Conservation (phyloP, 2,797 vertebrate genomes). For the Jordanella pulchra region DNA sequence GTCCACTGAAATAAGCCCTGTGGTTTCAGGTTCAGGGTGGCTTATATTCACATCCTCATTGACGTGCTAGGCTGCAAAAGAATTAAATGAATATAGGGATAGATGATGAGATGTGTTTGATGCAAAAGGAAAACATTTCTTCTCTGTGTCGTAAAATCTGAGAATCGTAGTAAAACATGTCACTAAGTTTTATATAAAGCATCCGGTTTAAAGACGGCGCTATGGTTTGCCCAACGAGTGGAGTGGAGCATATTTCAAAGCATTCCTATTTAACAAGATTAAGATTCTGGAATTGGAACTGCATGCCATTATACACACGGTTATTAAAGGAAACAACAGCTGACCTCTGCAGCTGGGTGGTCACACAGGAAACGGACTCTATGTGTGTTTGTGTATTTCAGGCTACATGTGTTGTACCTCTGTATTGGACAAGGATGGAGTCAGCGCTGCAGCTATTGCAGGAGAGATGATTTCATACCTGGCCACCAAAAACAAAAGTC, state of each 20-base stretch:
- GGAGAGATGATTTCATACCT: constrained; percentile 91
- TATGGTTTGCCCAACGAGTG: constrained; percentile 34
- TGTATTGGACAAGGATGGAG: constrained; percentile 96
- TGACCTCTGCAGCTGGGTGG: constrained; percentile 25
- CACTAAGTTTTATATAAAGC: constrained; percentile 7
- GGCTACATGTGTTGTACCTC: constrained; percentile 97
- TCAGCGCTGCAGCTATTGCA: constrained; percentile 92
- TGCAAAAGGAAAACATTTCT: not conserved
- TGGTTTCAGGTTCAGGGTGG: too few relatives aligned
- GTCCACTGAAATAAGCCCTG: too few relatives aligned
- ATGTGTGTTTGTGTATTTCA: constrained; percentile 65
- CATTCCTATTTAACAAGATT: constrained; percentile 52
- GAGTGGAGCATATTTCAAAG: constrained; percentile 22
- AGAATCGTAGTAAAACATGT: not conserved
- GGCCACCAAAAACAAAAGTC: constrained; percentile 82
- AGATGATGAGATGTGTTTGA: not conserved
- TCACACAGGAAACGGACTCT: constrained; percentile 7
- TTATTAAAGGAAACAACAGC: constrained; percentile 30
- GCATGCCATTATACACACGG: constrained; percentile 10
- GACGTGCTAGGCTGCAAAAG: too few relatives aligned
- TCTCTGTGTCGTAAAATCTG: not conserved
- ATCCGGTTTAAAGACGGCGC: constrained; percentile 11
- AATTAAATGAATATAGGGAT: too few relatives aligned
- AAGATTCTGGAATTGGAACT: constrained; percentile 42
- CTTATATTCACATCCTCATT: too few relatives aligned